These are phyloP conservation scores for Rotaria macrura DNA, from an alignment of 2,888 invertebrate species.

Conservation along the genomic window DNA sequence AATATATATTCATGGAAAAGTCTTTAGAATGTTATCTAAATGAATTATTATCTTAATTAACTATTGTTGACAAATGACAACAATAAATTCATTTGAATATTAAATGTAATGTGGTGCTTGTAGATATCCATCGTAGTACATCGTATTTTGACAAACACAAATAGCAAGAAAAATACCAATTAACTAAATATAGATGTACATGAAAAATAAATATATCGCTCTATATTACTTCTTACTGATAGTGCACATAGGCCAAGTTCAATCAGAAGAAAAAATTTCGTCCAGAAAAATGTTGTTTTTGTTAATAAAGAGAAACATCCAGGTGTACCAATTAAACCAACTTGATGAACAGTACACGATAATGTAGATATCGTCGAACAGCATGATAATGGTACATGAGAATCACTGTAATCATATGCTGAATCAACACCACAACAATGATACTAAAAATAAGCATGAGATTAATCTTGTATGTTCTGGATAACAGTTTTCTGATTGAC, in stretches of 20 bases:
- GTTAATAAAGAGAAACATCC: neutral
- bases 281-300: neutral
- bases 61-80: too few relatives aligned
- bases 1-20: neutral
- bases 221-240: neutral
- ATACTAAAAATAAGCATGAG: neutral
- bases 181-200: neutral
- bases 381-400: neutral
- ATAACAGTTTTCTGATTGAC: neutral
- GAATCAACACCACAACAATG: constrained; percentile 9
- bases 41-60: neutral
- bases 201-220: neutral
- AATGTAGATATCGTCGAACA: neutral
- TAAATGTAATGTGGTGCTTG: neutral
- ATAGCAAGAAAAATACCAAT: neutral
- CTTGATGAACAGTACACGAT: neutral
- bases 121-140: neutral
- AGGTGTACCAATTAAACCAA: neutral
- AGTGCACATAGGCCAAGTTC: neutral
- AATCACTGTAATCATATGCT: neutral
- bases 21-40: neutral
- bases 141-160: neutral
- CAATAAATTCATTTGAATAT: too few relatives aligned
- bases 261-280: neutral
- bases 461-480: neutral